A percentile compares a stretch with the other conserved stretches of the same genome.
These are phyloP conservation scores for Isurus oxyrinchus DNA, from an alignment of 2,113 vertebrate species.

Conservation along the genomic window DNA sequence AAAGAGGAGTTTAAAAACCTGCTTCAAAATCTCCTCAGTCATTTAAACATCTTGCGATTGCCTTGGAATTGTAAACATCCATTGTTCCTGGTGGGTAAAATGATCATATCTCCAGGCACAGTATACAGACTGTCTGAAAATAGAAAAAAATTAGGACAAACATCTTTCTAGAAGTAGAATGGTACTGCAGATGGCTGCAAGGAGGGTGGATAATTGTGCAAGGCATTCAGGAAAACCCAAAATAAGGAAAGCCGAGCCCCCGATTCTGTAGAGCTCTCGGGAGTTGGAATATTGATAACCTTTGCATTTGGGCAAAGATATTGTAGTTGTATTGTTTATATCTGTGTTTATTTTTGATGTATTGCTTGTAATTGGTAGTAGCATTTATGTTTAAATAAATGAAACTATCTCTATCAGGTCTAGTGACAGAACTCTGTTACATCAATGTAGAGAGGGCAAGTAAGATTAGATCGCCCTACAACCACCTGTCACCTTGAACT, in stretches of 20 bases:
- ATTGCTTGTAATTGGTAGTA: no score
- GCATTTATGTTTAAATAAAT: no score
- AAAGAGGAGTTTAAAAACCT: neutral
- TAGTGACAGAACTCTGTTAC: neutral
- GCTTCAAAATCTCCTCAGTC: neutral
- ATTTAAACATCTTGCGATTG: neutral
- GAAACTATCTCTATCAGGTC: no score
- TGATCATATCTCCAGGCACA: neutral
- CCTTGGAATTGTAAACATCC: neutral
- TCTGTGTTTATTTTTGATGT: neutral
- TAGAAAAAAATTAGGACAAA: neutral
- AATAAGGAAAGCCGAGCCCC: neutral
- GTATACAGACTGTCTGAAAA: neutral
- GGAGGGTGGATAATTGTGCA: neutral
- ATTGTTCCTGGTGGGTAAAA: neutral
- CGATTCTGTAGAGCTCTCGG: neutral
- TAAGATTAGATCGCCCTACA: neutral
- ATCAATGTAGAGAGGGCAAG: neutral
- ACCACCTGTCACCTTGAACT: neutral
- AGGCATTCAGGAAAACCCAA: neutral
- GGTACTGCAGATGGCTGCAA: neutral
- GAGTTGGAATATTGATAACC: neutral
- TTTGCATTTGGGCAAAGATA: neutral
- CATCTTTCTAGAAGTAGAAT: neutral
- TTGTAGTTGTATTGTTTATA: neutral